phyloP scores from a whole-genome alignment of 2,888 invertebrate species.

The Zygaena filipendulae region DNA sequence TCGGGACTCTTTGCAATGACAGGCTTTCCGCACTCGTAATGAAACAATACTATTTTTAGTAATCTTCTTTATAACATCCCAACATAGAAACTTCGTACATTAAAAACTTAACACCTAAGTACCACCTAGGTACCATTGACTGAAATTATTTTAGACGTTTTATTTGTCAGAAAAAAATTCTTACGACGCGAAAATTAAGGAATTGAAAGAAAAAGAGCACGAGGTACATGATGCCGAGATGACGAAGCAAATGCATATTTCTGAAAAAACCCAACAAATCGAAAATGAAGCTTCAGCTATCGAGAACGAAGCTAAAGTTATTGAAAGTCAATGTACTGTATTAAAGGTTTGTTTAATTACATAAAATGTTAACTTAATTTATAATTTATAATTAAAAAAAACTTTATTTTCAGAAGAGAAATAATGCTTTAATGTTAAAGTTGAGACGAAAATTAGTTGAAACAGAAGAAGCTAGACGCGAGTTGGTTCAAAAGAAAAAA shows the following conservation, averaged over 20 bases:
- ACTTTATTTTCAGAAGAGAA: conserved; percentile 43
- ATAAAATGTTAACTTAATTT: conserved; percentile 3
- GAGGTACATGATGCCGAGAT: conserved; percentile 25
- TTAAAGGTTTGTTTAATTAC: no score
- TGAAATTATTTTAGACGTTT: background rate
- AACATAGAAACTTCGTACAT: no score
- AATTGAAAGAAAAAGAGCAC: conserved; percentile 30
- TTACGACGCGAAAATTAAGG: no score
- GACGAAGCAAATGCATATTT: conserved; percentile 25
- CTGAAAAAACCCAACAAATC: conserved; percentile 26
- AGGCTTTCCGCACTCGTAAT: no score
- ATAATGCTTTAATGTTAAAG: conserved; percentile 51
- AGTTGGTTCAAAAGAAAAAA: conserved; percentile 19
- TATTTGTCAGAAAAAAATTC: no score
- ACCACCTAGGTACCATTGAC: no score
- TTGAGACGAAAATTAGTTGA: conserved; percentile 44
- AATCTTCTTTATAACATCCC: no score
- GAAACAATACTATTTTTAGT: no score
- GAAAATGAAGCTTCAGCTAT: conserved; percentile 25
- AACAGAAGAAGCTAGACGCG: conserved; percentile 37
- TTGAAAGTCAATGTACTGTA: conserved; percentile 43
- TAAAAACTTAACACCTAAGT: no score
- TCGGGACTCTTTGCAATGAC: no score
- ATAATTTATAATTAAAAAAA: conserved; percentile 1
- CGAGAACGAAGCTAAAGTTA: conserved; percentile 31